Evolutionary conservation across 2,113 vertebrate species (phyloP), one percentile per base, ranked within the genome.

Genomic region (Callopanchax toddi): DNA sequence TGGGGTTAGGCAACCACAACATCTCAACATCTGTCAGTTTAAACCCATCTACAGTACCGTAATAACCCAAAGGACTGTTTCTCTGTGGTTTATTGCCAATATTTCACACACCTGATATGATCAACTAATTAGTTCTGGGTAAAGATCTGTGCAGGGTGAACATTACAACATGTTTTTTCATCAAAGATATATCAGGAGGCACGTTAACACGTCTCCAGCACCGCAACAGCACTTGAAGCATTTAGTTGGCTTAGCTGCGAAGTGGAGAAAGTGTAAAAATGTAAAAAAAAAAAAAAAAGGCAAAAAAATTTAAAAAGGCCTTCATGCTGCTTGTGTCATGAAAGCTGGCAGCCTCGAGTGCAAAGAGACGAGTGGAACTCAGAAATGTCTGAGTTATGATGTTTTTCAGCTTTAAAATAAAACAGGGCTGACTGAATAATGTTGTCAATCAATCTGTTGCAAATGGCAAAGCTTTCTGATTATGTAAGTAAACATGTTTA

Each of bases 201-300:
- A 49, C 59, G 78, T 76, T 63, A 75, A 50, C 59, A 60, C 54
- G 63, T 70, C 50, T 46, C 53, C 46, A 55, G 60, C 66, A 70
- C 66, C 63, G 68, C 48, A 60, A 60, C 26, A 61, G 56, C 23
- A 51, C 44, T 63, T 61, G 71, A 67, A 65, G 50, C 46, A 81
- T 81, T 83, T 67, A 69, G 67, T 48, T 78, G 79, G 59, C 53
- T 62, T 71, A 54, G 59, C 63, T 84, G 48, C 53, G 48, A 69
- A 50, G 37, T 25, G 34, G 18, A 50, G 55, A 9, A 32, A 5
- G 29, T 32, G 29, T 32, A 32, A 32, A 70, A 46, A 60, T n/a
- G 42, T 32, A 48, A 12, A 45, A 60, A 65, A 58, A 81, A 68
- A 69, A 62, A 45, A 2, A 68, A 79, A 71, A 71, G 65, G 59